phyloP scores from a whole-genome alignment of 37 sponge, comb jelly and placozoan genomes.

The Cladorhizidae sp. region DNA sequence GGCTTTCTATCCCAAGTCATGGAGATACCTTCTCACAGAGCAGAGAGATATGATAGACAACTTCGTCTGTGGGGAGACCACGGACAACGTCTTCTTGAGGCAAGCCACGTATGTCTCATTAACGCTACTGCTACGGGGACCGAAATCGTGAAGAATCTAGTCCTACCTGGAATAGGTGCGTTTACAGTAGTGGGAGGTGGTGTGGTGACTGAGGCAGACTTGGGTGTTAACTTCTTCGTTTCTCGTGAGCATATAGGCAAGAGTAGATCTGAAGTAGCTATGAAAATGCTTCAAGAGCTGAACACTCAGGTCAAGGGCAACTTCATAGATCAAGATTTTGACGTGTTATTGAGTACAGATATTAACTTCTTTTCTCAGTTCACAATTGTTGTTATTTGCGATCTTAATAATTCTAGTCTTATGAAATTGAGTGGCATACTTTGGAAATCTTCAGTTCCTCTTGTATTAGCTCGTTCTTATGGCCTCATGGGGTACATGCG shows the following conservation, averaged over 20 bases:
- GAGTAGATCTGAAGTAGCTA: constrained; percentile 51
- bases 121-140: constrained; percentile 93
- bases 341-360: constrained; percentile 26
- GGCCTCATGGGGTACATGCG: constrained; percentile 85
- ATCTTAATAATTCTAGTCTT: constrained; percentile 40
- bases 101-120: constrained; percentile 88
- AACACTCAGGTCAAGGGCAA: constrained; percentile 78
- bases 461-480: constrained; percentile 68
- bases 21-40: constrained; percentile 72
- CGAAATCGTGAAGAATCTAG: constrained; percentile 92
- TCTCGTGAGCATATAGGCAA: constrained; percentile 56
- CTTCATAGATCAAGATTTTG: constrained; percentile 52
- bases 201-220: constrained; percentile 42
- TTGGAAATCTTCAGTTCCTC: constrained; percentile 66
- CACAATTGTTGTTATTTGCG: constrained; percentile 73
- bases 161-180: constrained; percentile 88
- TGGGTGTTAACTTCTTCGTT: constrained; percentile 87
- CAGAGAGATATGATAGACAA: constrained; percentile 92
- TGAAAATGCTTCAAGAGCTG: constrained; percentile 68
- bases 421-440: constrained; percentile 50
- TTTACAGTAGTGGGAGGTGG: constrained; percentile 81
- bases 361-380: constrained; percentile 74
- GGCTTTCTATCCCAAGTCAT: neutral
- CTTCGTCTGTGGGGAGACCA: constrained; percentile 98
- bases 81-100: constrained; percentile 85